phyloP scores from a whole-genome alignment of 2,113 vertebrate genomes.

The Pyrgilauda ruficollis region DNA sequence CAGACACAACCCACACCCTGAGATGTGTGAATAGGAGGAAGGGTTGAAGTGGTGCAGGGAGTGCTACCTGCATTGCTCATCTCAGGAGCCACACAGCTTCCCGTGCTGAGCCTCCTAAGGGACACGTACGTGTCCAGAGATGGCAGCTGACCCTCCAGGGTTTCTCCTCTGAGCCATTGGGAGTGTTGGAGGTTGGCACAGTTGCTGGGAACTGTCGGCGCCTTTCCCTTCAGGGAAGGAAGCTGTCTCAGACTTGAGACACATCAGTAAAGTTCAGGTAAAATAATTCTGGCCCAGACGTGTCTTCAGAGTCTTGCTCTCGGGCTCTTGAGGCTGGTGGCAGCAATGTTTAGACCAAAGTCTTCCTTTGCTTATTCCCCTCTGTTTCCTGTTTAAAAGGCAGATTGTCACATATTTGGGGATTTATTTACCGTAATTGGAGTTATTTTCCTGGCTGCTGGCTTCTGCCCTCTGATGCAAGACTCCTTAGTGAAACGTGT shows the following conservation, averaged over 20 bases:
- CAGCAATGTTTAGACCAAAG: slow-evolving; percentile 68
- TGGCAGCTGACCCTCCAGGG: neutral
- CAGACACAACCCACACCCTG: neutral
- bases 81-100: neutral
- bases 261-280: slow-evolving; percentile 59
- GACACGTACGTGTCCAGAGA: neutral
- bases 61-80: neutral
- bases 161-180: neutral
- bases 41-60: neutral
- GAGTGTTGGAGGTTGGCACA: slow-evolving; percentile 38
- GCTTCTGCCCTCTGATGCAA: slow-evolving; percentile 62
- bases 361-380: slow-evolving; percentile 70
- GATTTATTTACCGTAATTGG: slow-evolving; percentile 76
- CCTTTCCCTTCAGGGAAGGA: slow-evolving; percentile 60
- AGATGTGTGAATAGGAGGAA: neutral
- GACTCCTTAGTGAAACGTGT: slow-evolving; percentile 48
- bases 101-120: neutral
- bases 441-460: slow-evolving; percentile 70
- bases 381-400: slow-evolving; percentile 74
- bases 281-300: slow-evolving; percentile 58
- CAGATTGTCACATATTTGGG: slow-evolving; percentile 72
- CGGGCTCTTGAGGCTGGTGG: slow-evolving; percentile 67
- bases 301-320: slow-evolving; percentile 49
- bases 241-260: slow-evolving; percentile 56
- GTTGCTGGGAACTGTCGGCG: neutral